phyloP scores from a whole-genome alignment of 2,888 invertebrate species.

The Sminthurinus aureus region DNA sequence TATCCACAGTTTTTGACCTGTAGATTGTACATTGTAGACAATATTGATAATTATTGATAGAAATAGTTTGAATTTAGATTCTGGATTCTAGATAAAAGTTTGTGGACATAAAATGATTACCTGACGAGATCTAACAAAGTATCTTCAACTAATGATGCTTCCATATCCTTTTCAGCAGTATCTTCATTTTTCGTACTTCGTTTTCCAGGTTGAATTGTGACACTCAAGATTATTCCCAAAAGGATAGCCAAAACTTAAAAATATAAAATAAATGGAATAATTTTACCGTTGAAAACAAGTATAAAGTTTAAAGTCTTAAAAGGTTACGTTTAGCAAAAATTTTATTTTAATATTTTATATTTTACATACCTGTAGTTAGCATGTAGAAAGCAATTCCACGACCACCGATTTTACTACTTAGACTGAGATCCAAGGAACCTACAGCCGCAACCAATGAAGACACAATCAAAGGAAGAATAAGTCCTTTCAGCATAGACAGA shows the following conservation, averaged over 20 bases:
- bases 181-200: constrained; percentile 40
- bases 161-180: constrained; percentile 67
- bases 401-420: constrained; percentile 86
- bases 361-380: constrained; percentile 78
- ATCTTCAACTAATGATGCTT: constrained; percentile 74
- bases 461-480: constrained; percentile 91
- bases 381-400: constrained; percentile 93
- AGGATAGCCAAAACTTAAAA: no score
- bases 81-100: not conserved
- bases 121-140: constrained; percentile 91
- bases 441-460: constrained; percentile 91
- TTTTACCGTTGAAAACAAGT: no score
- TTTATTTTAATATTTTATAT: no score
- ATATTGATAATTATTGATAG: not conserved
- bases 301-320: no score
- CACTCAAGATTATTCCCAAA: constrained; percentile 91
- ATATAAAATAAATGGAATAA: no score
- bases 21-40: not conserved
- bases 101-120: constrained; percentile 64
- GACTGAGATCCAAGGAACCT: constrained; percentile 86
- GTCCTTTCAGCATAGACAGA: constrained; percentile 91
- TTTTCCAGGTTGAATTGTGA: constrained; percentile 80
- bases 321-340: no score
- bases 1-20: no score
- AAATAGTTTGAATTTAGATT: no score